Base-by-base conservation (phyloP, 2,888 invertebrate species). In the Melanostoma mellinum region DNA sequence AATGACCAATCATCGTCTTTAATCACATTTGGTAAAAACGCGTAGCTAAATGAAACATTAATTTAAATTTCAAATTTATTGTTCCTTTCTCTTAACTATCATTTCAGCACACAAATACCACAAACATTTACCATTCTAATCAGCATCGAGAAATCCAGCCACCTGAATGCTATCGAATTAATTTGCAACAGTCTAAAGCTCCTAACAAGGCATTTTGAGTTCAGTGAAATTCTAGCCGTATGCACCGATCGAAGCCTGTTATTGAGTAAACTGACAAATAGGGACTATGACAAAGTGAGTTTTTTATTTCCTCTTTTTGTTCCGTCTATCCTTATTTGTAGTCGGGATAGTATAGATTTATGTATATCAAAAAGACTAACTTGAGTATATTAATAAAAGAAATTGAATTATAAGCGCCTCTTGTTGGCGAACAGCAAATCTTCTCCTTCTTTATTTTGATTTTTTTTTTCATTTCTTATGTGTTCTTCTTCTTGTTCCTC, bases 141-240 rank as follows among this genome's bases (percentile, higher is more conserved):
- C 89, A 90, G 89, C 88, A 89, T 90, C 87, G 90, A 89, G 87
- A 89, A 89, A 86, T 89, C 88, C 88, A 88, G 89, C 88, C 90
- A 90, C 89, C 89, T 90, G 89, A 90, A 88, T 88, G 89, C 90
- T 87, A 89, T 91, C 88, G 91, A 91, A 88, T 89, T 91, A 89
- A 89, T 91, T 89, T 90, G 90, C 89, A 91, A 90, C 89, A 91
- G 91, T 88, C 88, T 91, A 85, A 90, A 90, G 86, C 88, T 91
- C 85, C 87, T 91, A 86, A 88, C 88, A 87, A 90, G 90, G 86
- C 91, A 91, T 88, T 89, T 91, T 88, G 89, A 89, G 87, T 88
- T 89, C 89, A 89, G 91, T 86, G 90, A 90, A 89, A 89, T 90
- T 88, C 88, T 91, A 86, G 91, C 88, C 84, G 88, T 90, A 87